Percentiles rank a stretch among this genome's conserved stretches.
phyloP scores from a whole-genome alignment of 2,113 vertebrate genomes.

The Pachycephala philippinensis region DNA sequence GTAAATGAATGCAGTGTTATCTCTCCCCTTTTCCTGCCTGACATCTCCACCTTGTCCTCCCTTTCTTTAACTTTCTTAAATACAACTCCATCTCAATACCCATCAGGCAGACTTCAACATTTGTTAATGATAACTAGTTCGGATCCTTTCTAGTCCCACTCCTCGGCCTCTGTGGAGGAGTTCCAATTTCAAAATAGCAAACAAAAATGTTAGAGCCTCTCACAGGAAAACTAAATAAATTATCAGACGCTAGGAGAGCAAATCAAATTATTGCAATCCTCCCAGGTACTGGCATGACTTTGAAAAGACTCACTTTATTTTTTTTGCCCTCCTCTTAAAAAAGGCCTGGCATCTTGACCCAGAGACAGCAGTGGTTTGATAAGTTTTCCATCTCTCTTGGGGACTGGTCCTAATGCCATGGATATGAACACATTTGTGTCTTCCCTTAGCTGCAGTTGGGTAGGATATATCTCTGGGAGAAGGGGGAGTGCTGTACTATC shows the following conservation, averaged over 20 bases:
- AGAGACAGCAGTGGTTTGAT: neutral
- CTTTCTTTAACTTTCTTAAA: constrained; percentile 39
- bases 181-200: constrained; percentile 68
- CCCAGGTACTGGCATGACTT: constrained; percentile 36
- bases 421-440: neutral
- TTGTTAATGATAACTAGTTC: constrained; percentile 62
- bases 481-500: neutral
- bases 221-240: constrained; percentile 71
- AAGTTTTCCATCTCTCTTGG: neutral
- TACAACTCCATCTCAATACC: constrained; percentile 47
- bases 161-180: constrained; percentile 42
- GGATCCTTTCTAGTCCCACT: constrained; percentile 22
- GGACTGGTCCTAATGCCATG: neutral
- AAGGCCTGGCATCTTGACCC: neutral
- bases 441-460: neutral
- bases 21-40: neutral
- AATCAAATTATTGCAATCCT: constrained; percentile 58
- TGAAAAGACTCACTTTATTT: neutral
- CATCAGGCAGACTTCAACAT: constrained; percentile 44
- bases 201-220: constrained; percentile 65
- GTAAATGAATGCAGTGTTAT: neutral
- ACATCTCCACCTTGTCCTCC: neutral
- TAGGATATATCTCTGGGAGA: neutral
- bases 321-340: neutral
- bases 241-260: constrained; percentile 50